These are phyloP conservation scores for Zosterops hypoxanthus DNA, from an alignment of 2,113 vertebrate genomes.

Conservation along the genomic window DNA sequence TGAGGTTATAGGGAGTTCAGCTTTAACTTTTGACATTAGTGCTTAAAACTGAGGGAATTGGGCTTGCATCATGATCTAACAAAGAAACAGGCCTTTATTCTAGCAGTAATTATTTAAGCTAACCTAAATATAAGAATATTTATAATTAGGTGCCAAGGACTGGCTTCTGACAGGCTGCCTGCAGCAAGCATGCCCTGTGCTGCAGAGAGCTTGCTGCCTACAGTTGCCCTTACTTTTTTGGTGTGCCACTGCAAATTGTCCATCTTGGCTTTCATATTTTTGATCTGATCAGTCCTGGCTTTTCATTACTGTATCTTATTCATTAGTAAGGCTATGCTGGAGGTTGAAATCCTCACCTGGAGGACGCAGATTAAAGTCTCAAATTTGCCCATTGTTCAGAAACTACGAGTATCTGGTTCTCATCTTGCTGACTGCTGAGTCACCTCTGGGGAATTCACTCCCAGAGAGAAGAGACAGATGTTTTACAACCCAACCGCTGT, in stretches of 20 bases:
- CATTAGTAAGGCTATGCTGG: neutral
- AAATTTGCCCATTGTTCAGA: neutral
- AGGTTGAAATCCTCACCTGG: neutral
- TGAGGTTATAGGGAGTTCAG: neutral
- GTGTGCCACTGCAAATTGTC: neutral
- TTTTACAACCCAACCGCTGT: neutral
- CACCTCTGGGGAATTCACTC: neutral
- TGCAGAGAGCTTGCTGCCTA: neutral
- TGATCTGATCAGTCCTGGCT: neutral
- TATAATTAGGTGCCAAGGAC: neutral
- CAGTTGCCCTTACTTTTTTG: neutral
- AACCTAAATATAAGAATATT: neutral
- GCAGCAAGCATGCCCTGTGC: neutral
- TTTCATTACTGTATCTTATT: neutral
- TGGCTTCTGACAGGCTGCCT: neutral
- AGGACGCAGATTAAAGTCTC: neutral
- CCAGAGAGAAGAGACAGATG: neutral
- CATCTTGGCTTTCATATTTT: neutral
- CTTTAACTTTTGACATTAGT: neutral
- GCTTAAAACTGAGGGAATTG: neutral
- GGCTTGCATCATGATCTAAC: neutral
- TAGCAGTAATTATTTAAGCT: neutral
- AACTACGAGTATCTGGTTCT: neutral
- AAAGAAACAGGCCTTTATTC: neutral
- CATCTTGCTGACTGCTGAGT: neutral